phyloP scores from a whole-genome alignment of 1,140 invertebrate genomes.

The Triops cancriformis region DNA sequence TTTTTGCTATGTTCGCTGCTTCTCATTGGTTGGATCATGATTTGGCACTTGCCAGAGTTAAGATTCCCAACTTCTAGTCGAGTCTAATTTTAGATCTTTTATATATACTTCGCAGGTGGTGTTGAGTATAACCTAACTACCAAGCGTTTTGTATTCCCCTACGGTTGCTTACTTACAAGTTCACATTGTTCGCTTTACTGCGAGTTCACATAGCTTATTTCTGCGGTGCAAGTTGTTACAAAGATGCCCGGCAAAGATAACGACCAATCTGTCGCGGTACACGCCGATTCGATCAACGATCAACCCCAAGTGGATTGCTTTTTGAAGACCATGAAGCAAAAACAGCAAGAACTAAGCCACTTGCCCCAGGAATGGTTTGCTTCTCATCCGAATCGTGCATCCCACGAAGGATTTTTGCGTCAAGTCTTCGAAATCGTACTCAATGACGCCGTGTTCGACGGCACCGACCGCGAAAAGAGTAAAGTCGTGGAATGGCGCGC shows the following conservation, averaged over 20 bases:
- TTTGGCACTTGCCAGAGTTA: not conserved
- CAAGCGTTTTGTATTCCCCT: not conserved
- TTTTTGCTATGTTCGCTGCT: no score
- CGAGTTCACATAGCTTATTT: no score
- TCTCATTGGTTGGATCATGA: not conserved
- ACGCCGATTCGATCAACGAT: not conserved
- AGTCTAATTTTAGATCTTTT: not conserved
- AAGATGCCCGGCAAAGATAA: not conserved
- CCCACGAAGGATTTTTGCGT: constrained; percentile 61
- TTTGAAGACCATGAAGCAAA: not conserved
- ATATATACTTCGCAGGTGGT: not conserved
- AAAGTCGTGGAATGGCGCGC: constrained; percentile 62
- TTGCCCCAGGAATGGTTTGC: constrained; percentile 29
- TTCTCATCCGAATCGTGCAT: constrained; percentile 42
- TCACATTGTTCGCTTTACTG: not conserved
- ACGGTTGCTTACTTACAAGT: not conserved
- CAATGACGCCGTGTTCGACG: constrained; percentile 62
- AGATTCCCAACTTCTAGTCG: not conserved
- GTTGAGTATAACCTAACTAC: not conserved
- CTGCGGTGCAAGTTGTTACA: not conserved
- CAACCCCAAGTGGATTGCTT: not conserved
- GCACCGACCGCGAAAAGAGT: constrained; percentile 51
- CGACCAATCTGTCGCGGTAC: not conserved
- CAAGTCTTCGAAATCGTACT: constrained; percentile 59
- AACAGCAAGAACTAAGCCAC: not conserved